phyloP scores from a whole-genome alignment of 2,113 vertebrate genomes.

The Lycaon pictus region DNA sequence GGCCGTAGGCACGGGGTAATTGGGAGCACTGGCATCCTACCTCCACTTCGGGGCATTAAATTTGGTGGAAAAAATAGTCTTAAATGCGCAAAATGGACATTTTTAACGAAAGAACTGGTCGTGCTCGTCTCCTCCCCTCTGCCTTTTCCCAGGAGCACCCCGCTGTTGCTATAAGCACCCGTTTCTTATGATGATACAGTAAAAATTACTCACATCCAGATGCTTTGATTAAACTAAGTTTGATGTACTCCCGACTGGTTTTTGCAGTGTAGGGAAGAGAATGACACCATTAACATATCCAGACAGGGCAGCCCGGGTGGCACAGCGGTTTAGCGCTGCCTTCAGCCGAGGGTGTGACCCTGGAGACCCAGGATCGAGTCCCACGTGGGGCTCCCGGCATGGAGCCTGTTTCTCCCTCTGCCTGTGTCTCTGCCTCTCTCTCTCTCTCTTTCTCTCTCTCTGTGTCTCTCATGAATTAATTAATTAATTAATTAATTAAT shows the following conservation, averaged over 20 bases:
- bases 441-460: too few species aligned
- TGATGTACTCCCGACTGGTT: conserved; percentile 78
- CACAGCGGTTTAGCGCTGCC: too few species aligned
- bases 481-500: too few species aligned
- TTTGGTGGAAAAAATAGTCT: conserved; percentile 81
- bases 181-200: conserved; percentile 58
- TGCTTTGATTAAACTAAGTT: conserved; percentile 79
- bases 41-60: conserved; percentile 82
- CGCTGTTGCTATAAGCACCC: conserved; percentile 66
- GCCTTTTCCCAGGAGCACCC: conserved; percentile 56
- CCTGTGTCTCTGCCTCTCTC: too few species aligned
- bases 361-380: too few species aligned
- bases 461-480: too few species aligned
- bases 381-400: too few species aligned
- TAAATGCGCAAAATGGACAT: conserved; percentile 80
- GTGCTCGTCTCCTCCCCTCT: conserved; percentile 14
- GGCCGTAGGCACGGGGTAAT: conserved; percentile 71
- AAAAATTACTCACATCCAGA: conserved; percentile 75
- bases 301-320: not conserved
- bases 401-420: too few species aligned
- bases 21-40: conserved; percentile 73
- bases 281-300: conserved; percentile 85
- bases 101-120: conserved; percentile 68
- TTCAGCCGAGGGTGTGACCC: too few species aligned
- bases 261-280: conserved; percentile 83